These are phyloP conservation scores for Eretmochelys imbricata DNA, from an alignment of 2,113 vertebrate genomes.

Conservation along the genomic window DNA sequence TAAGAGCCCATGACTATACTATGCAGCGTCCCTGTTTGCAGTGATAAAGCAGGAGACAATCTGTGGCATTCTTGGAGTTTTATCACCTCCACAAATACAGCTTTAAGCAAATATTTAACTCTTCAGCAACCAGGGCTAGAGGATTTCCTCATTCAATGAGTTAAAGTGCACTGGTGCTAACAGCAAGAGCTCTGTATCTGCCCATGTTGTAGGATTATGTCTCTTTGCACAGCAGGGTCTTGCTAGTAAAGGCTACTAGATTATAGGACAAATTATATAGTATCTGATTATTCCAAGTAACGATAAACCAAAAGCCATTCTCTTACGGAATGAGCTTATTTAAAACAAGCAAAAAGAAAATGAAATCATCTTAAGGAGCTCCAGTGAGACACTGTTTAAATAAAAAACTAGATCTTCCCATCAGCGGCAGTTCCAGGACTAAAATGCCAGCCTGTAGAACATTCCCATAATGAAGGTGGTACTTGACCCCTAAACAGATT, in stretches of 20 bases:
- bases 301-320: background rate
- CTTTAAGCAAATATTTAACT: slow-evolving; percentile 77
- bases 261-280: background rate
- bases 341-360: slow-evolving; percentile 16
- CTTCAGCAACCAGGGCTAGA: slow-evolving; percentile 29
- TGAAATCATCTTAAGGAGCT: background rate
- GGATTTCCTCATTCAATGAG: slow-evolving; percentile 46
- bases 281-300: background rate
- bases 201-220: slow-evolving; percentile 35
- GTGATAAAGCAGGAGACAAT: slow-evolving; percentile 23
- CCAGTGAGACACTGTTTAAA: slow-evolving; percentile 11
- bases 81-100: slow-evolving; percentile 30
- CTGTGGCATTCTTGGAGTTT: slow-evolving; percentile 39
- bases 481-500: background rate
- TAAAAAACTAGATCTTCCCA: background rate
- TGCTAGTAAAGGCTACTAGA: background rate
- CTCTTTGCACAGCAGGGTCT: background rate
- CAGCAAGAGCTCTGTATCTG: slow-evolving; percentile 15
- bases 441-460: background rate
- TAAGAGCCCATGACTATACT: slow-evolving; percentile 41
- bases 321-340: background rate
- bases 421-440: background rate
- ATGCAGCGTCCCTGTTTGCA: slow-evolving; percentile 35
- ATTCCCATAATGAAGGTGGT: background rate
- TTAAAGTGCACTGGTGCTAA: slow-evolving; percentile 49